Base-by-base conservation (phyloP, 2,113 vertebrate genomes). In the Pithys albifrons region DNA sequence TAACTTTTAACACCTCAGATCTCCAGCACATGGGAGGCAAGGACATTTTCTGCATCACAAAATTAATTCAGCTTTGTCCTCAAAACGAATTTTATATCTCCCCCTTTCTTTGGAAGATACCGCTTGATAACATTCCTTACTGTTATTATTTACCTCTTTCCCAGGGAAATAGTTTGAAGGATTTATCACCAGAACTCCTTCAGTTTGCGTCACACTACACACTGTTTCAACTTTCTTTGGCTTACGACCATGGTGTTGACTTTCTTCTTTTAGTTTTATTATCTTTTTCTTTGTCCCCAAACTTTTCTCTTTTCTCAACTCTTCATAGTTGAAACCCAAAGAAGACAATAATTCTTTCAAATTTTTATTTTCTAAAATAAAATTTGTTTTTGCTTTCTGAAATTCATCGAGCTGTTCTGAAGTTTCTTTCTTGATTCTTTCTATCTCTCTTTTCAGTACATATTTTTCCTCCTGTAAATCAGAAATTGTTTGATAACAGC, bases 381-480 rank as follows among this genome's bases (percentile, higher is more conserved):
- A 14, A 0, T 3, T 72, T n/a, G 78, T 12, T 51, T 74, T 65
- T 46, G 10, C 22, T 37, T 95, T 95, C 29, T 29, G n/a, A 41
- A 91, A 55, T 29, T 66, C 45, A 39, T n/a, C 4, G 18, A 83
- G 8, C 33, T 67, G 80, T 66, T 75, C 31, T 4, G 88, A 79
- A 88, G 8, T 9, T 66, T 92, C 91, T 59, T 52, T 79, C 41
- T 51, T 92, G 3, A 96, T 79, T 71, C 14, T 92, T 17, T 91
- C 61, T 54, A 93, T 51, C 12, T 59, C 37, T 58, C 31, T 48
- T 59, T 73, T 58, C 73, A 98, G 80, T 0, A 12, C 15, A 19
- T 31, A 18, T 3, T 96, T 97, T 54, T 97, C 97, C 41, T 97
- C 85, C 35, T 84, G 89, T 12, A 98, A 96, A 46, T 91, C 72